phyloP scores from a whole-genome alignment of 2,888 invertebrate genomes.

The Dexiosoma caninum region DNA sequence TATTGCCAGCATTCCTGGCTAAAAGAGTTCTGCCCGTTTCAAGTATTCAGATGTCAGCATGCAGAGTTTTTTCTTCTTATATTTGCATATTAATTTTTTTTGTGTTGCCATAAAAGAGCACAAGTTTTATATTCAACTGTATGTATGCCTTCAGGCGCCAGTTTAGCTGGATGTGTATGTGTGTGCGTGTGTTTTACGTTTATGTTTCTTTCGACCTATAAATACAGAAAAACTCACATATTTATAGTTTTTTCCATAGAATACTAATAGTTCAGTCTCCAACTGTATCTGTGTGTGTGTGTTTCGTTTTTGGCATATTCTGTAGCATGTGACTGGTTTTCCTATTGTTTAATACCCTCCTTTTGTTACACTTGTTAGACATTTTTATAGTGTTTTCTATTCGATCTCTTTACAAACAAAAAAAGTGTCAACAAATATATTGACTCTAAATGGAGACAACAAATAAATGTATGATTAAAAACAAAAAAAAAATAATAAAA shows the following conservation, averaged over 20 bases:
- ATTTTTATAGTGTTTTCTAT: background rate
- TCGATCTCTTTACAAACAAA: background rate
- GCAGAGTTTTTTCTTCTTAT: background rate
- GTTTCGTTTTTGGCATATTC: background rate
- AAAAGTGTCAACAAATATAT: constrained; percentile 51
- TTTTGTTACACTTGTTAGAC: constrained; percentile 26
- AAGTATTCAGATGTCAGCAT: constrained; percentile 25
- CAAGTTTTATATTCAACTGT: background rate
- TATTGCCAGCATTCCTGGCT: background rate
- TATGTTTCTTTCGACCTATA: background rate
- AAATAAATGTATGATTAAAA: constrained; percentile 11
- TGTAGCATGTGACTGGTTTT: constrained; percentile 11
- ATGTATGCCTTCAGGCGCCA: too few species aligned
- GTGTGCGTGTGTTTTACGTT: background rate
- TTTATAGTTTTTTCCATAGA: background rate
- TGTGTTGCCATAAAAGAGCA: background rate
- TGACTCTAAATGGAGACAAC: constrained; percentile 35
- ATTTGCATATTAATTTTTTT: background rate
- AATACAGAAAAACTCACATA: background rate
- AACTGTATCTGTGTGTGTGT: background rate
- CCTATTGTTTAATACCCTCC: constrained; percentile 27
- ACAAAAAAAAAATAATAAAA: too few species aligned
- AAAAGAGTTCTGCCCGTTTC: background rate
- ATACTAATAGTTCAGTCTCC: background rate
- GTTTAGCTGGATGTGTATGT: background rate